Conservation (phyloP, 2,888 invertebrate genomes). For the Drosophila kokeensis region DNA sequence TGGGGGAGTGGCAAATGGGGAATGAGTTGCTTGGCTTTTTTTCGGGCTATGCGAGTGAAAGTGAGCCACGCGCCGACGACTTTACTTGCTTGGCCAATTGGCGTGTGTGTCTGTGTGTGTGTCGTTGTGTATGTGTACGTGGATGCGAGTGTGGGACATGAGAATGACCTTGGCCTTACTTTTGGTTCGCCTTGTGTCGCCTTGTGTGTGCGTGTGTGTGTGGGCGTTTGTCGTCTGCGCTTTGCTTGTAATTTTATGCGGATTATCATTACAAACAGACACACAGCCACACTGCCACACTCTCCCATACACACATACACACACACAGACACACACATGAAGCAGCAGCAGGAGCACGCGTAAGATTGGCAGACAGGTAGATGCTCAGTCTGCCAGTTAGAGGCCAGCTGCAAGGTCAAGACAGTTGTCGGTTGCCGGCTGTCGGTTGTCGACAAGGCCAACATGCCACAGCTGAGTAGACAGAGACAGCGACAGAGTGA, state of each 20-base stretch:
- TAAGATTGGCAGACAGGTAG: conserved; percentile 72
- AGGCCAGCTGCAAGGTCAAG: conserved; percentile 69
- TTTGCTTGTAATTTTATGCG: conserved; percentile 82
- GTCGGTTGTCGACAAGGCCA: conserved; percentile 52
- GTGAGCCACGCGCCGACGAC: conserved; percentile 71
- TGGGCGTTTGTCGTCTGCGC: conserved; percentile 67
- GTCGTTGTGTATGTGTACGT: conserved; percentile 21
- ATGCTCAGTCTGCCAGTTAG: conserved; percentile 45
- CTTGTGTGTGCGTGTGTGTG: conserved; percentile 20
- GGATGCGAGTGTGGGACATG: conserved; percentile 53
- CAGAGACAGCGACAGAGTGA: conserved; percentile 1
- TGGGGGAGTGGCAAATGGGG: conserved; percentile 1
- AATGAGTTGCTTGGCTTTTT: conserved; percentile 36
- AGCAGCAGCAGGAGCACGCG: conserved; percentile 46
- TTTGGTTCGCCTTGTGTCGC: conserved; percentile 52
- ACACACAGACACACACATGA: conserved; percentile 23
- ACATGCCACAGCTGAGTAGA: conserved; percentile 14
- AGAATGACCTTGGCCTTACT: conserved; percentile 78
- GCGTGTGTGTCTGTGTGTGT: conserved; percentile 45
- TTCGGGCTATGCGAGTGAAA: conserved; percentile 61
- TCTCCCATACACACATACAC: conserved; percentile 12
- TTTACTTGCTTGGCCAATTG: conserved; percentile 73
- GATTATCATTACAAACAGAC: conserved; percentile 80
- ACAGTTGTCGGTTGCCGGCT: conserved; percentile 37
- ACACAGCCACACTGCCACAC: conserved; percentile 32